A percentile compares a stretch with the other conserved stretches of the same genome.
Conservation (phyloP, 2,113 vertebrate genomes). For the Monopterus albus region DNA sequence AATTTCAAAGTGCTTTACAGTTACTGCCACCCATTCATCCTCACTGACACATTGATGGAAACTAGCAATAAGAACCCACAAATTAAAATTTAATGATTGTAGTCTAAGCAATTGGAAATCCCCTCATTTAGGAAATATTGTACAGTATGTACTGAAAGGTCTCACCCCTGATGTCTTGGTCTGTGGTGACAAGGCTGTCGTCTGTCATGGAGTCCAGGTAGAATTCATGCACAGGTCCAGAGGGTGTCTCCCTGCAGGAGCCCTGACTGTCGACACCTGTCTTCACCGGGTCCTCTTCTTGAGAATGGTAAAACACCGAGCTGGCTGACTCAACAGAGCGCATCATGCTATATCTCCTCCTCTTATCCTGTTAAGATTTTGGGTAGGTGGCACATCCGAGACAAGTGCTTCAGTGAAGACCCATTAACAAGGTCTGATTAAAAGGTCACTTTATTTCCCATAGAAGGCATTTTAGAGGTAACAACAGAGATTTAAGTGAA, state of each 20-base stretch:
- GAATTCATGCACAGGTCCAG: slow-evolving; percentile 55
- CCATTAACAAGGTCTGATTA: not conserved
- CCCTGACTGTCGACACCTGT: slow-evolving; percentile 63
- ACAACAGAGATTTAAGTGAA: not conserved
- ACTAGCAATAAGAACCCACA: no score
- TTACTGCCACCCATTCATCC: no score
- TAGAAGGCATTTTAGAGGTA: not conserved
- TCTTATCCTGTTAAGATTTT: slow-evolving; percentile 86
- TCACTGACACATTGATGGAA: no score
- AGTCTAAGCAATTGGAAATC: not conserved
- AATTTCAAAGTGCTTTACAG: no score
- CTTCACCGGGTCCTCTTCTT: slow-evolving; percentile 85
- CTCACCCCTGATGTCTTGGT: slow-evolving; percentile 72
- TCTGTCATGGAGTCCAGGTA: slow-evolving; percentile 73
- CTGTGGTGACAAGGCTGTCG: slow-evolving; percentile 59
- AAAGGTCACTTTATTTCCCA: not conserved
- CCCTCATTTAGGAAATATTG: not conserved
- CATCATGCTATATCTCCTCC: slow-evolving; percentile 88
- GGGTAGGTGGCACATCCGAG: slow-evolving; percentile 16
- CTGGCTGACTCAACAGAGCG: slow-evolving; percentile 90
- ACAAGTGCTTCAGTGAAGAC: slow-evolving; percentile 12
- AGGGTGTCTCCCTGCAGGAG: slow-evolving; percentile 46
- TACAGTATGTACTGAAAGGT: not conserved
- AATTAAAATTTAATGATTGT: no score
- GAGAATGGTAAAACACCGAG: slow-evolving; percentile 95